phyloP scores from a whole-genome alignment of 2,113 vertebrate genomes.

The Carassius carassius region DNA sequence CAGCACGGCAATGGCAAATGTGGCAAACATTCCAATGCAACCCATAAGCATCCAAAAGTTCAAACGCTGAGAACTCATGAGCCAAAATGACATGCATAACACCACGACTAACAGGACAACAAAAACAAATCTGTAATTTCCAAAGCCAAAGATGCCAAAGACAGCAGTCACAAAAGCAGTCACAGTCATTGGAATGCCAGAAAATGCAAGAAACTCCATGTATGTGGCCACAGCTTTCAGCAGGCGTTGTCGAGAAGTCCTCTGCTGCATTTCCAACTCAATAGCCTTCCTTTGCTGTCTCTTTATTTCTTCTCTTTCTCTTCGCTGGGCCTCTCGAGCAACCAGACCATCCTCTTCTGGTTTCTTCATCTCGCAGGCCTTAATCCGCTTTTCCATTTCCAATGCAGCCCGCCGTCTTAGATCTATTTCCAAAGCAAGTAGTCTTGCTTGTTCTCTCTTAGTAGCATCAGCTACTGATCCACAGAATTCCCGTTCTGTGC shows the following conservation, averaged over 20 bases:
- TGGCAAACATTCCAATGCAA: slow-evolving; percentile 70
- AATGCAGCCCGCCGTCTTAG: slow-evolving; percentile 54
- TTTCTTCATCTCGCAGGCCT: slow-evolving; percentile 56
- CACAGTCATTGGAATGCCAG: slow-evolving; percentile 70
- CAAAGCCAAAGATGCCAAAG: slow-evolving; percentile 69
- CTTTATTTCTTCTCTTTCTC: slow-evolving; percentile 57
- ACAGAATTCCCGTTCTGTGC: slow-evolving; percentile 53
- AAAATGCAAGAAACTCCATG: slow-evolving; percentile 70
- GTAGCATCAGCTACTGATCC: background rate
- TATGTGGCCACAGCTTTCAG: slow-evolving; percentile 62
- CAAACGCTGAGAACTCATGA: slow-evolving; percentile 61
- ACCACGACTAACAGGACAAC: slow-evolving; percentile 63
- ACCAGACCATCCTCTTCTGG: background rate
- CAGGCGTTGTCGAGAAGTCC: slow-evolving; percentile 62
- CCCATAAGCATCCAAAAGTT: slow-evolving; percentile 73
- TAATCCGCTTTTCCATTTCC: slow-evolving; percentile 68
- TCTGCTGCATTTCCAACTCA: slow-evolving; percentile 59
- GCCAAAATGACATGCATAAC: slow-evolving; percentile 53
- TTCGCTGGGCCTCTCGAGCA: slow-evolving; percentile 49
- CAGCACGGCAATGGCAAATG: slow-evolving; percentile 68
- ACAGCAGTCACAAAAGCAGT: slow-evolving; percentile 63
- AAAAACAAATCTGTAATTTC: slow-evolving; percentile 65
- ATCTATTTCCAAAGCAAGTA: slow-evolving; percentile 8
- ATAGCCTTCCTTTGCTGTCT: slow-evolving; percentile 50
- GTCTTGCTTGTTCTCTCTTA: slow-evolving; percentile 48